Evolutionary conservation across 2,113 vertebrate genomes (phyloP).

Genomic region (Dasyornis broadbenti): DNA sequence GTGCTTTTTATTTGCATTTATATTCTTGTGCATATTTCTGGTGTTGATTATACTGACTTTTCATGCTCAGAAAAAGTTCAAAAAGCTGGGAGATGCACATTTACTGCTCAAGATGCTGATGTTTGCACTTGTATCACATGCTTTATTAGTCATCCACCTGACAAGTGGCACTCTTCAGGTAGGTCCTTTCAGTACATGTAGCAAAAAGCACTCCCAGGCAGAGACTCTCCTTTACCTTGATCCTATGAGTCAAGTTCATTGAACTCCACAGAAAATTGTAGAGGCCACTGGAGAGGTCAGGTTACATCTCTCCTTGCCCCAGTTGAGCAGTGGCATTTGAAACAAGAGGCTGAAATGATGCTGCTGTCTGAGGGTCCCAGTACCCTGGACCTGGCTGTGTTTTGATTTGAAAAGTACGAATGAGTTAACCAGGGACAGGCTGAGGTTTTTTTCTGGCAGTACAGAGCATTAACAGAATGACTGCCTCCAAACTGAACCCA

Average conservation of each 20-base stretch:
- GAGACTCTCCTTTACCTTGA: neutral
- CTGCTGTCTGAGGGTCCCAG: neutral
- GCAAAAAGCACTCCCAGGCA: neutral
- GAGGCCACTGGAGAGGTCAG: neutral
- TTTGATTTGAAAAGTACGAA: neutral
- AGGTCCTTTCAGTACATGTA: neutral
- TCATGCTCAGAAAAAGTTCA: neutral
- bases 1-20: neutral
- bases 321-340: neutral
- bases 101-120: neutral
- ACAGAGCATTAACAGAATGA: neutral
- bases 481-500: neutral
- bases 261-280: neutral
- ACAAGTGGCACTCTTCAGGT: conserved; percentile 4
- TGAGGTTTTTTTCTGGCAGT: neutral
- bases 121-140: neutral
- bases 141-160: neutral
- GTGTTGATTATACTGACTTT: neutral
- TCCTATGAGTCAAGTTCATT: neutral
- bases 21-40: neutral
- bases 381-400: neutral
- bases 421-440: neutral
- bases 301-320: neutral
- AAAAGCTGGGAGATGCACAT: neutral
- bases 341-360: neutral